Evolutionary conservation across 2,888 invertebrate species (phyloP).

Genomic region (Prosapia bicincta): DNA sequence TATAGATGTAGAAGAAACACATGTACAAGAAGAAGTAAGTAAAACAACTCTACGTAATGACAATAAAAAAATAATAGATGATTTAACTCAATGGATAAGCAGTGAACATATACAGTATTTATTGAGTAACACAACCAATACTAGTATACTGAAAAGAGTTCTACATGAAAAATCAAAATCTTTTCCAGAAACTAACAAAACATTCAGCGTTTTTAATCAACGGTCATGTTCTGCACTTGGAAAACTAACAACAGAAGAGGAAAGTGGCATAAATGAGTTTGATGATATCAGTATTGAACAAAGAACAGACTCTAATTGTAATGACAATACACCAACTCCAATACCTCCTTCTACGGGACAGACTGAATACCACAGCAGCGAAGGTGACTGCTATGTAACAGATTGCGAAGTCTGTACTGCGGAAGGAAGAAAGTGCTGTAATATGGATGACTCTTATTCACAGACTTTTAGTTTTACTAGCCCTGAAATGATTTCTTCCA

Average conservation of each 20-base stretch:
- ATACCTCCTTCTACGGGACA: constrained; percentile 3
- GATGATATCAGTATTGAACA: neutral
- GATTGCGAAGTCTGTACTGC: constrained; percentile 28
- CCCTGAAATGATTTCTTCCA: constrained; percentile 28
- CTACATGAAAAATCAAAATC: constrained; percentile 7
- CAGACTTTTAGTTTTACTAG: constrained; percentile 26
- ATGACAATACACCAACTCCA: constrained; percentile 22
- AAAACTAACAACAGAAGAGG: neutral
- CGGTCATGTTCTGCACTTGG: constrained; percentile 2
- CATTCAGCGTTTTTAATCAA: neutral
- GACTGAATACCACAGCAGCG: constrained; percentile 12
- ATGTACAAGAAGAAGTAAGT: neutral
- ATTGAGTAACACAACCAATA: neutral
- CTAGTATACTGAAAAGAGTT: neutral
- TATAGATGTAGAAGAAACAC: neutral
- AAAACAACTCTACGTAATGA: neutral
- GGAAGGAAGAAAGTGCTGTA: constrained; percentile 29
- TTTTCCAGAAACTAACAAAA: constrained; percentile 7
- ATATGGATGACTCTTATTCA: constrained; percentile 21
- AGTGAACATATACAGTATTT: constrained; percentile 3
- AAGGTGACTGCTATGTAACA: constrained; percentile 26
- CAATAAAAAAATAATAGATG: neutral
- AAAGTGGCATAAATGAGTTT: neutral
- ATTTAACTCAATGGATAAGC: neutral
- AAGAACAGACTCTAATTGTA: constrained; percentile 1